These are phyloP conservation scores for Xiphias gladius DNA, from an alignment of 2,113 vertebrate species.

Conservation along the genomic window DNA sequence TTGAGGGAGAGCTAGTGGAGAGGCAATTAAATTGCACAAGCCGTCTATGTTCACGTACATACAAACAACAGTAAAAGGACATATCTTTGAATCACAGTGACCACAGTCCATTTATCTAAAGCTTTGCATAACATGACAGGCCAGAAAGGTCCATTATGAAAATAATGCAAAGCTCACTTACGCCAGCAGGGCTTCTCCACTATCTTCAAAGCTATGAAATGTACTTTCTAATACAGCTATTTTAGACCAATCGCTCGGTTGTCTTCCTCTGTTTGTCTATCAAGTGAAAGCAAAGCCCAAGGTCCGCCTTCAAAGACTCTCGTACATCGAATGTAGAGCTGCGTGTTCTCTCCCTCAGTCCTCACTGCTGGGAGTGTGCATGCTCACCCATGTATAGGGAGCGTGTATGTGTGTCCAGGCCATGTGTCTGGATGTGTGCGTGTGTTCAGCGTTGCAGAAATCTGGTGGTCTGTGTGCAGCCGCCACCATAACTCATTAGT, in stretches of 20 bases:
- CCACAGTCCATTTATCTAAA: constrained; percentile 57
- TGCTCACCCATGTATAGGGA: constrained; percentile 25
- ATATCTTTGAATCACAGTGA: constrained; percentile 41
- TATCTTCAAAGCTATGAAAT: constrained; percentile 47
- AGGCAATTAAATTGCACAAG: constrained; percentile 59
- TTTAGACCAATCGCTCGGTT: constrained; percentile 54
- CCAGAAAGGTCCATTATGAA: constrained; percentile 40
- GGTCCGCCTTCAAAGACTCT: constrained; percentile 17
- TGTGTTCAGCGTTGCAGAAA: constrained; percentile 71
- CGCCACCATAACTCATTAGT: constrained; percentile 70
- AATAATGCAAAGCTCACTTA: constrained; percentile 46
- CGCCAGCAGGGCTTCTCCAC: constrained; percentile 37
- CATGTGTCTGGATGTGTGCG: constrained; percentile 25
- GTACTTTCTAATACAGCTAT: constrained; percentile 57
- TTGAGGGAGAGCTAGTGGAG: constrained; percentile 11
- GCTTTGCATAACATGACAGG: constrained; percentile 28
- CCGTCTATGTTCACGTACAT: constrained; percentile 44
- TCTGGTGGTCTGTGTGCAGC: constrained; percentile 65
- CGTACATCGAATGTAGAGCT: constrained; percentile 11
- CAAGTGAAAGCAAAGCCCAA: constrained; percentile 51
- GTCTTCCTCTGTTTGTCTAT: constrained; percentile 53
- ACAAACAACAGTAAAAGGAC: constrained; percentile 50
- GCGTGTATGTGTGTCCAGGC: constrained; percentile 27
- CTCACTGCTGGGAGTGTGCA: constrained; percentile 19
- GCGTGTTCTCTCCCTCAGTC: constrained; percentile 30